Percentiles rank a stretch among this genome's conserved stretches.
Conservation (phyloP, 2,888 invertebrate genomes). For the Synanthedon tipuliformis region DNA sequence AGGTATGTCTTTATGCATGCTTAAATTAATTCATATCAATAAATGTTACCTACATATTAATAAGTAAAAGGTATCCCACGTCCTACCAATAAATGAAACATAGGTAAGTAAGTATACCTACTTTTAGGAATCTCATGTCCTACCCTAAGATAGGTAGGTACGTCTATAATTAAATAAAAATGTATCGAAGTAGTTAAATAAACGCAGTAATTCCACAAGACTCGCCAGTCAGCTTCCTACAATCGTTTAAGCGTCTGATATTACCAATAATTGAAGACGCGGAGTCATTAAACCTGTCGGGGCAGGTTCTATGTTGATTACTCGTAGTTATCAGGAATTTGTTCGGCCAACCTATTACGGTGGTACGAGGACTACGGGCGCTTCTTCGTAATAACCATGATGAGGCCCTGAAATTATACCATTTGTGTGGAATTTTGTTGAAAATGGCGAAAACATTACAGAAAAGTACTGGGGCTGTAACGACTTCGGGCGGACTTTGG, state of each 20-base stretch:
- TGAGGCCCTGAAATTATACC: constrained; percentile 65
- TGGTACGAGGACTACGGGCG: constrained; percentile 54
- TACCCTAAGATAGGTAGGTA: no score
- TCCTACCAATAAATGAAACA: no score
- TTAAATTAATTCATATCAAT: no score
- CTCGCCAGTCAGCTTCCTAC: constrained; percentile 57
- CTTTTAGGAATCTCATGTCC: no score
- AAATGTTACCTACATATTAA: no score
- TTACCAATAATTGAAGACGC: constrained; percentile 66
- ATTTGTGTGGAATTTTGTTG: constrained; percentile 70
- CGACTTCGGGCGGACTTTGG: constrained; percentile 41
- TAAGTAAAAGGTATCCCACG: no score
- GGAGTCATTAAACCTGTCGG: constrained; percentile 53
- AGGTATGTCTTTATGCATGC: no score
- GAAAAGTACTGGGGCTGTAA: constrained; percentile 67
- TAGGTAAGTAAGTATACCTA: no score
- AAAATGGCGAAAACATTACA: constrained; percentile 71
- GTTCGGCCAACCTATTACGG: constrained; percentile 57
- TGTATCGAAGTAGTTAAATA: constrained; percentile 33
- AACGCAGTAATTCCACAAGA: constrained; percentile 22
- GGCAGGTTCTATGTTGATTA: constrained; percentile 61
- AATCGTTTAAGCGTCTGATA: constrained; percentile 61
- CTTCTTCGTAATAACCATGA: constrained; percentile 68
- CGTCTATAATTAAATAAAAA: constrained; percentile 12
- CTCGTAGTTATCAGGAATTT: constrained; percentile 67